These are phyloP conservation scores for Orgyia antiqua DNA, from an alignment of 2,888 invertebrate species.

Conservation along the genomic window DNA sequence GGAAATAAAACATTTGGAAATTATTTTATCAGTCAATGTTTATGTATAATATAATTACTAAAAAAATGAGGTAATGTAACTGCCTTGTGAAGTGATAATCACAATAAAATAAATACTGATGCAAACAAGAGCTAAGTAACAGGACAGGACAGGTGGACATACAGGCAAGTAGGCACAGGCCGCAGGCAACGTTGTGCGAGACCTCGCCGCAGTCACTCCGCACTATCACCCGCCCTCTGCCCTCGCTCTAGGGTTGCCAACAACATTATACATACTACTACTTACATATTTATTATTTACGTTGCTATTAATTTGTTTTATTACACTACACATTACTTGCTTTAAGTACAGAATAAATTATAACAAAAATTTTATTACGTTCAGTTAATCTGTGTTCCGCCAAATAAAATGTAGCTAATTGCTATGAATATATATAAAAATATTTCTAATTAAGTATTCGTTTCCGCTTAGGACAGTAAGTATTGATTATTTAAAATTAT, in stretches of 20 bases:
- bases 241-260: constrained; percentile 13
- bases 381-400: too few species aligned
- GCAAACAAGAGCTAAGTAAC: constrained; percentile 50
- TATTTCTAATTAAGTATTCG: too few species aligned
- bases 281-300: too few species aligned
- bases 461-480: too few species aligned
- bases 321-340: too few species aligned
- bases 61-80: constrained; percentile 65
- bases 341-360: too few species aligned
- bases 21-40: constrained; percentile 73
- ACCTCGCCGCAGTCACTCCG: constrained; percentile 27
- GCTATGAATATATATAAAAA: too few species aligned
- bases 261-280: too few species aligned
- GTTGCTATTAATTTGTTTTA: too few species aligned
- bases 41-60: constrained; percentile 65
- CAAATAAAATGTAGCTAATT: too few species aligned
- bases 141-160: constrained; percentile 14
- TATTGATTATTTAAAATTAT: too few species aligned
- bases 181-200: constrained; percentile 70
- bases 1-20: constrained; percentile 73
- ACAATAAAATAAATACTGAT: constrained; percentile 73
- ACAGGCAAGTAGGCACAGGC: constrained; percentile 30
- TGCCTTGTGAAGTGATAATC: constrained; percentile 69
- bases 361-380: too few species aligned
- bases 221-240: constrained; percentile 14